Conservation (phyloP, 2,113 vertebrate species). For the Oncorhynchus keta region DNA sequence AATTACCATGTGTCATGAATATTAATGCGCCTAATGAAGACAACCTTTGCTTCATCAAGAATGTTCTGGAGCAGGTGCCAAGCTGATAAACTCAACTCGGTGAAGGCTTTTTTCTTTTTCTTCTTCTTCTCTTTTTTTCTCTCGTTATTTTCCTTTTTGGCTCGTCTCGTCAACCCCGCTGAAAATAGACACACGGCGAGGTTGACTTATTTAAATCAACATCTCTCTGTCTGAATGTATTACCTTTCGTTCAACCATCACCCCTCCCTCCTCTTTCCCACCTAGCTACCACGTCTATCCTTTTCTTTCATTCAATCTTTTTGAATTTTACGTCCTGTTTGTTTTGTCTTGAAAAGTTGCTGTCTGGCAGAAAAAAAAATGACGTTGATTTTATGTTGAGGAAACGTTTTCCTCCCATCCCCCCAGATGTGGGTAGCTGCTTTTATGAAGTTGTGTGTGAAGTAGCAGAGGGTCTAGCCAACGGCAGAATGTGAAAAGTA, state of each 20-base stretch:
- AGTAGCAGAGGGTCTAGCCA: too few relatives aligned
- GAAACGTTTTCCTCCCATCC: not conserved
- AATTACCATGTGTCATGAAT: conserved; percentile 99
- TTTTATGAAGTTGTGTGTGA: too few relatives aligned
- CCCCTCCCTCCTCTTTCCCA: conserved; percentile 17
- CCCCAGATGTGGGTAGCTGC: too few relatives aligned
- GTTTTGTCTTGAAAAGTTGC: conserved; percentile 45
- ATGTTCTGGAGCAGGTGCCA: conserved; percentile 99
- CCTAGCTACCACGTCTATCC: conserved; percentile 1
- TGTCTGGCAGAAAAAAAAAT: conserved; percentile 38
- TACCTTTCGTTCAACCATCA: conserved; percentile 33
- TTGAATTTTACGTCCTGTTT: conserved; percentile 28
- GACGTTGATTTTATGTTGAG: not conserved
- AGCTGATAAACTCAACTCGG: conserved; percentile 88
- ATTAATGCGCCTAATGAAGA: conserved; percentile 99
- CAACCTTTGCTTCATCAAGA: conserved; percentile 99
- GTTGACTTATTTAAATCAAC: conserved; percentile 82
- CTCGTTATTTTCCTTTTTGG: conserved; percentile 54
- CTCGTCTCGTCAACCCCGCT: conserved; percentile 68
- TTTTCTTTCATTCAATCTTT: conserved; percentile 37
- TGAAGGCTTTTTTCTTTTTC: conserved; percentile 70
- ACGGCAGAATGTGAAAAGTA: too few relatives aligned
- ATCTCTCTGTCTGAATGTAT: conserved; percentile 74
- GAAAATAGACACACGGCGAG: conserved; percentile 70
- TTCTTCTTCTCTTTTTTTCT: conserved; percentile 53